Evolutionary conservation across 2,797 vertebrate species (phyloP).

Genomic region (Apogon hyalosoma): DNA sequence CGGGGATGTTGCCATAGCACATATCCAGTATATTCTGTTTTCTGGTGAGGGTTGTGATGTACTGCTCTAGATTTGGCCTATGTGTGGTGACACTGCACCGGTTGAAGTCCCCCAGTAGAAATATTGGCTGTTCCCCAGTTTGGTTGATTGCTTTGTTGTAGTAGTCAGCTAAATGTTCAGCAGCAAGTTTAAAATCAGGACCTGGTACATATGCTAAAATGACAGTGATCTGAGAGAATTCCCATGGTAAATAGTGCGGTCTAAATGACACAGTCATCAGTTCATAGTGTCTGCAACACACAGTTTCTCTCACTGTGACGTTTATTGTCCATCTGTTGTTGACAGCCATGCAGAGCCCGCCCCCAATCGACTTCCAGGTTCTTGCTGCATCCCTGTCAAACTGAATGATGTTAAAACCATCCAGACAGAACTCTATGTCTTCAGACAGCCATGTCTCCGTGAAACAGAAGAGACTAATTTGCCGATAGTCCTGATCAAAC

Average conservation of each 20-base stretch:
- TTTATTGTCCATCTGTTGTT: slow-evolving; percentile 21
- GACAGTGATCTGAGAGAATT: slow-evolving; percentile 19
- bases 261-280: slow-evolving; percentile 22
- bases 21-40: background rate
- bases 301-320: slow-evolving; percentile 8
- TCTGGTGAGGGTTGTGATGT: background rate
- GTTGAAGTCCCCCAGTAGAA: background rate
- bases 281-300: slow-evolving; percentile 14
- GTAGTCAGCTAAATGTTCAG: slow-evolving; percentile 6
- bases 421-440: background rate
- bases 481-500: background rate
- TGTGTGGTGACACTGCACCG: background rate
- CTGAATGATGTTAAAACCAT: background rate
- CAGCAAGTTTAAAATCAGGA: background rate
- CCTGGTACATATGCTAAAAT: slow-evolving; percentile 20
- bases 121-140: slow-evolving; percentile 22
- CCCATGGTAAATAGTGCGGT: slow-evolving; percentile 19
- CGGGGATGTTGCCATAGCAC: background rate
- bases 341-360: slow-evolving; percentile 19
- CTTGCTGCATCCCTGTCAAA: background rate
- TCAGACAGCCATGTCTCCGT: background rate
- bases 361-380: slow-evolving; percentile 18
- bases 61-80: background rate
- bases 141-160: slow-evolving; percentile 10
- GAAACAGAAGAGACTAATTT: background rate